These are phyloP conservation scores for Megaceryle alcyon DNA, from an alignment of 2,797 vertebrate species.

Conservation along the genomic window DNA sequence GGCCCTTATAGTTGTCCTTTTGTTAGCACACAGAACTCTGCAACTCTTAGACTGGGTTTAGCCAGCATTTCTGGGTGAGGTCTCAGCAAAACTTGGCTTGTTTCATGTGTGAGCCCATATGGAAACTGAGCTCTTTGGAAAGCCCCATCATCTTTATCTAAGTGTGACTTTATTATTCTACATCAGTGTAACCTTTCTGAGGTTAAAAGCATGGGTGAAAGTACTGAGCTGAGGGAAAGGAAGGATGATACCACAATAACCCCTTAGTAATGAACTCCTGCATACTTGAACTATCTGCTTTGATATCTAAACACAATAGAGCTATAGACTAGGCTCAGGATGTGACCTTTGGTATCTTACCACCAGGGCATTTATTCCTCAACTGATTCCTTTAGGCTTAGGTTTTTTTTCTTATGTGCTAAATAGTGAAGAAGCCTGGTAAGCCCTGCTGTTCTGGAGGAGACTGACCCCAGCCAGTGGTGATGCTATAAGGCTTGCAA, in stretches of 20 bases:
- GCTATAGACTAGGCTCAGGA: background rate
- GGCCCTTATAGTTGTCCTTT: background rate
- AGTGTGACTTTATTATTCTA: background rate
- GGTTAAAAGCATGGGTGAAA: background rate
- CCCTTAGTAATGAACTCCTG: background rate
- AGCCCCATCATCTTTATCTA: background rate
- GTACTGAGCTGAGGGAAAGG: background rate
- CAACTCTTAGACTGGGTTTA: background rate
- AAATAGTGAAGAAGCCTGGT: background rate
- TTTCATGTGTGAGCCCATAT: background rate
- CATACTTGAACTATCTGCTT: slow-evolving; percentile 52
- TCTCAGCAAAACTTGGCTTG: background rate
- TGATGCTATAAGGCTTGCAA: background rate
- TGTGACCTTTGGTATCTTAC: slow-evolving; percentile 48
- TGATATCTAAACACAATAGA: slow-evolving; percentile 34
- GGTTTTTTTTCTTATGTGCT: background rate
- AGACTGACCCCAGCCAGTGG: background rate
- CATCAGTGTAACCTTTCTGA: background rate
- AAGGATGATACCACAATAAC: background rate
- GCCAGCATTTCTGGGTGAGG: background rate
- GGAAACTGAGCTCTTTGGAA: background rate
- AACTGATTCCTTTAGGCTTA: background rate
- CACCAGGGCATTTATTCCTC: background rate
- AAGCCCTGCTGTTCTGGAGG: background rate
- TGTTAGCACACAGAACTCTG: background rate